Percentiles rank a stretch among this genome's conserved stretches.
Evolutionary conservation across 2,113 vertebrate genomes (phyloP).

Genomic region (Prinia subflava): DNA sequence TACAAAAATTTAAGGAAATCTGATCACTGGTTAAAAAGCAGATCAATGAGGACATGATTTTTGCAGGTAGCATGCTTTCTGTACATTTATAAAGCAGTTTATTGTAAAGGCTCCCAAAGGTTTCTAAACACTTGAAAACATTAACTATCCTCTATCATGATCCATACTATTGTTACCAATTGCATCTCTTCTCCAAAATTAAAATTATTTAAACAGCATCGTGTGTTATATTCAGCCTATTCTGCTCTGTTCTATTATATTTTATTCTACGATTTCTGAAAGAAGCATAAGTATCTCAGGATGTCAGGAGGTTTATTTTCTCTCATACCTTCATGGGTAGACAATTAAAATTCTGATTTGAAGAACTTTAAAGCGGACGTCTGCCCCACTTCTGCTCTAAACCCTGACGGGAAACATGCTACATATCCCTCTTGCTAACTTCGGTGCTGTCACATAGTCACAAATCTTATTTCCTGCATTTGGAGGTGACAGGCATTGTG

Average conservation of each 20-base stretch:
- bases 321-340: neutral
- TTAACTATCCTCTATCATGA: neutral
- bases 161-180: neutral
- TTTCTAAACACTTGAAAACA: neutral
- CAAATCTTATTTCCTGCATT: neutral
- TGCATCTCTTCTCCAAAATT: neutral
- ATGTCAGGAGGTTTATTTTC: constrained; percentile 24
- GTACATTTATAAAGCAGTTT: neutral
- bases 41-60: neutral
- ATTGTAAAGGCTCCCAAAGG: neutral
- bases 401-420: neutral
- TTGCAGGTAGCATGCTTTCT: neutral
- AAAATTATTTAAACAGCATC: neutral
- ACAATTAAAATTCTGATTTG: constrained; percentile 29
- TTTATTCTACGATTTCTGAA: neutral
- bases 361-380: constrained; percentile 37
- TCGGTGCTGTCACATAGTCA: neutral
- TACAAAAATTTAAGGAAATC: neutral
- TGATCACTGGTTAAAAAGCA: neutral
- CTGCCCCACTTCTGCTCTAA: constrained; percentile 35
- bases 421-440: constrained; percentile 8
- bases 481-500: neutral
- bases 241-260: neutral
- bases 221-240: neutral
- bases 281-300: neutral